A percentile compares a stretch with the other conserved stretches of the same genome.
Conservation (phyloP, 2,888 invertebrate species). For the Hemistola chrysoprasaria region DNA sequence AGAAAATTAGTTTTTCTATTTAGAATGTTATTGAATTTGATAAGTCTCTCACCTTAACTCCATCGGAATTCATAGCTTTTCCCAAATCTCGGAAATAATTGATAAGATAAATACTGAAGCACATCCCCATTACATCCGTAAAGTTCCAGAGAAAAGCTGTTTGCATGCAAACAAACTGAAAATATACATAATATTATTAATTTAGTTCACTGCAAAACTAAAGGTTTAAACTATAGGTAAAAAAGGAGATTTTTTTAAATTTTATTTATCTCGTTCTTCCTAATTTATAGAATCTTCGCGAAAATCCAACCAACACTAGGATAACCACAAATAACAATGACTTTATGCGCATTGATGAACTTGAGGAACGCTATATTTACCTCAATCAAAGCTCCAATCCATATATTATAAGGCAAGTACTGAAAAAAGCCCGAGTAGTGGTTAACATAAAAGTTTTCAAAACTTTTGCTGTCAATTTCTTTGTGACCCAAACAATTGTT, state of each 20-base stretch:
- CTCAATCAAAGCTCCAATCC: constrained; percentile 27
- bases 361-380: constrained; percentile 20
- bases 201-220: constrained; percentile 2
- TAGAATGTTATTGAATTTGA: too few species aligned
- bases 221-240: not conserved
- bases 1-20: too few species aligned
- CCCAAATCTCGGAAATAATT: constrained; percentile 37
- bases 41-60: constrained; percentile 36
- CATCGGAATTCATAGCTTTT: constrained; percentile 25
- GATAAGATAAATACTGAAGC: constrained; percentile 40
- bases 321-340: too few species aligned
- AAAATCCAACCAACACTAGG: too few species aligned
- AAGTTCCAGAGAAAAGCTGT: constrained; percentile 36
- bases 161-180: constrained; percentile 28
- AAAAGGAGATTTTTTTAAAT: too few species aligned
- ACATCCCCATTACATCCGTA: constrained; percentile 36
- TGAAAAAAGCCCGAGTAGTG: constrained; percentile 33
- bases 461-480: not conserved
- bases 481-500: not conserved
- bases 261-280: too few species aligned
- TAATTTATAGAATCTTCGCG: too few species aligned
- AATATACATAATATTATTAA: not conserved
- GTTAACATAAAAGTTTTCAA: constrained; percentile 25
- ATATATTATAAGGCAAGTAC: constrained; percentile 22
- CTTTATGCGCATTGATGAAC: too few species aligned